A percentile compares a stretch with the other conserved stretches of the same genome.
These are phyloP conservation scores for Tenodera sinensis DNA, from an alignment of 2,888 invertebrate species.

Conservation along the genomic window DNA sequence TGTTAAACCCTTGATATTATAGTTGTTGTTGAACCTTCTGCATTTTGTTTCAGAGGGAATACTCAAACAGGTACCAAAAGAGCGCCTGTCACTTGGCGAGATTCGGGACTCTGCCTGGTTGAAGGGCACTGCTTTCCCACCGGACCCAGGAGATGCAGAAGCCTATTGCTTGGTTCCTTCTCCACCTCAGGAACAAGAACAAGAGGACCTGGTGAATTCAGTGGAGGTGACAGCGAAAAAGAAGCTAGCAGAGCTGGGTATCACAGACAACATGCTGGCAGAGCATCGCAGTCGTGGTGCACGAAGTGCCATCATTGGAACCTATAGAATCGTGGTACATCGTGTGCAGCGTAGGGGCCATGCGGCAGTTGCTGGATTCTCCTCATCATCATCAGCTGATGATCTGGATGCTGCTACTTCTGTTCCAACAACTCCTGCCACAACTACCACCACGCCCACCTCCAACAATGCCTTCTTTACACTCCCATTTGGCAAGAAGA, in stretches of 20 bases:
- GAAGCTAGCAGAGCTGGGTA: slow-evolving; percentile 55
- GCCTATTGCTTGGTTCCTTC: slow-evolving; percentile 25
- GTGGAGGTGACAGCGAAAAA: slow-evolving; percentile 51
- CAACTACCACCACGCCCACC: background rate
- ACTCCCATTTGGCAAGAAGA: slow-evolving; percentile 7
- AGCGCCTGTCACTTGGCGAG: slow-evolving; percentile 49
- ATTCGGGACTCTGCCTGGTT: slow-evolving; percentile 56
- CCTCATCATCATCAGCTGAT: background rate
- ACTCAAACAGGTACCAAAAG: slow-evolving; percentile 49
- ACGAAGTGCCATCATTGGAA: slow-evolving; percentile 62
- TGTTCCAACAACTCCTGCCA: background rate
- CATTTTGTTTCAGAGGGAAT: slow-evolving; percentile 46
- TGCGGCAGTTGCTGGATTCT: background rate
- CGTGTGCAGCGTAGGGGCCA: slow-evolving; percentile 43
- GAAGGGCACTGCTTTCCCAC: slow-evolving; percentile 41
- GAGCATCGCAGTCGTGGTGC: slow-evolving; percentile 56
- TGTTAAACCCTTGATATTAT: no score
- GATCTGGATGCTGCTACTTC: background rate
- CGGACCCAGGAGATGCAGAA: slow-evolving; percentile 22
- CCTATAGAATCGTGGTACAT: slow-evolving; percentile 66
- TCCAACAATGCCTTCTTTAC: background rate
- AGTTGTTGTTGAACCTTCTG: no score
- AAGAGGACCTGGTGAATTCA: background rate
- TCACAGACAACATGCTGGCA: slow-evolving; percentile 55
- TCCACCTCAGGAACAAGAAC: background rate